Evolutionary conservation across 2,797 vertebrate genomes (phyloP), one percentile per base, ranked within the genome.

Genomic region (Spinus olivaceus): DNA sequence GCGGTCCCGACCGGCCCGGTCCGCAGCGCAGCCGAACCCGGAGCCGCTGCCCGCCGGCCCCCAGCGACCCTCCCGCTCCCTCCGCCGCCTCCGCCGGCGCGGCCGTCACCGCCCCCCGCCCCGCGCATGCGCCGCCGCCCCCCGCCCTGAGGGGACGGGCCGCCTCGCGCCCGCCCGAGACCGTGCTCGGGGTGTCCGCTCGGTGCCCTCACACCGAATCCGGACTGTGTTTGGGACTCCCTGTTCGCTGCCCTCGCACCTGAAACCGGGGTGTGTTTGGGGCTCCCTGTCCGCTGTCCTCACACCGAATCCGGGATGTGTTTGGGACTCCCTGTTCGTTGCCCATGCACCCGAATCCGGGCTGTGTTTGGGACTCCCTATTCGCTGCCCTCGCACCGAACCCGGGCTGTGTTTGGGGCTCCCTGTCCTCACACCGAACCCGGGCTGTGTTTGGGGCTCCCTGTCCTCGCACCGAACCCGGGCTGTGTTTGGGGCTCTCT

Each of bases 11-110:
- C 4, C 37, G 35, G 35, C 23, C 13, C 37, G 51, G 97, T 86
- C 1, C 64, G 25, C 25, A 70, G 65, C 54, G 24, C 41, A 63
- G 22, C 57, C n/a, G 57, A 39, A 46, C 9, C 57, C 23, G 28
- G 10, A 63, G 2, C 98, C 98, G 98, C 83, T 41, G 27, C 46
- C 42, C 51, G 11, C 39, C 98, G 6, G 8, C 32, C 21, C 99
- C 98, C 9, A 98, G 90, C 44, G 27, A 21, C 63, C 47, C 98
- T 69, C 41, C 54, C 20, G 8, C 64, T 23, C 2, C 39, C 42
- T 12, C 64, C 13, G 24, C 81, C n/a, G 64, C 22, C 59, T 47
- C 85, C 83, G 76, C 78, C 84, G 51, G 69, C 83, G 20, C 86
- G 71, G 85, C 92, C 67, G 93, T 42, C 88, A 84, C 64, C 70